Evolutionary conservation across 2,797 vertebrate genomes (phyloP).

Genomic region (Dendrocincla tyrannina): DNA sequence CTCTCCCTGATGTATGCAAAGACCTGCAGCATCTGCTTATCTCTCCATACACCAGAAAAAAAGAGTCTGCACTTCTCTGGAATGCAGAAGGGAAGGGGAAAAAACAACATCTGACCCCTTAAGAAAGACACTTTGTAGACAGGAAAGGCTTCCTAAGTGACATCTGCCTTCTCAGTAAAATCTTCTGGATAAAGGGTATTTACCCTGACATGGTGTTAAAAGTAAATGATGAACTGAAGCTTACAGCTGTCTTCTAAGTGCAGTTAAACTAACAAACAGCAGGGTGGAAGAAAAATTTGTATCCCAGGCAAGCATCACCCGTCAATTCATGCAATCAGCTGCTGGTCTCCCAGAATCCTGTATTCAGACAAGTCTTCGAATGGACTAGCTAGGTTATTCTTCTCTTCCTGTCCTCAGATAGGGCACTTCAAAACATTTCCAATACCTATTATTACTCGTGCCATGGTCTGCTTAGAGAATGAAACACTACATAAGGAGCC

Average conservation of each 20-base stretch:
- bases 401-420: not conserved
- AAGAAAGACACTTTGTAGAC: no score
- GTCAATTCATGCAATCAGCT: not conserved
- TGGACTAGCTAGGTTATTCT: not conserved
- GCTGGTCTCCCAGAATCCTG: not conserved
- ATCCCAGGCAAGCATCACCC: not conserved
- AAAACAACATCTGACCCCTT: no score
- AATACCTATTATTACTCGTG: not conserved
- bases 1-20: no score
- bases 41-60: no score
- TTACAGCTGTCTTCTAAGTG: not conserved
- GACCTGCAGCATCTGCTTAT: no score
- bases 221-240: not conserved
- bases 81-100: no score
- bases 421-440: not conserved
- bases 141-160: no score
- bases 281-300: not conserved
- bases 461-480: not conserved
- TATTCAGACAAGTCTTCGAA: not conserved
- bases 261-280: not conserved
- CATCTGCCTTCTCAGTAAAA: no score
- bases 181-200: no score
- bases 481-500: not conserved
- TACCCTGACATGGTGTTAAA: not conserved
- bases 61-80: no score